Evolutionary conservation across 2,113 vertebrate genomes (phyloP).

Genomic region (Mesitornis unicolor): DNA sequence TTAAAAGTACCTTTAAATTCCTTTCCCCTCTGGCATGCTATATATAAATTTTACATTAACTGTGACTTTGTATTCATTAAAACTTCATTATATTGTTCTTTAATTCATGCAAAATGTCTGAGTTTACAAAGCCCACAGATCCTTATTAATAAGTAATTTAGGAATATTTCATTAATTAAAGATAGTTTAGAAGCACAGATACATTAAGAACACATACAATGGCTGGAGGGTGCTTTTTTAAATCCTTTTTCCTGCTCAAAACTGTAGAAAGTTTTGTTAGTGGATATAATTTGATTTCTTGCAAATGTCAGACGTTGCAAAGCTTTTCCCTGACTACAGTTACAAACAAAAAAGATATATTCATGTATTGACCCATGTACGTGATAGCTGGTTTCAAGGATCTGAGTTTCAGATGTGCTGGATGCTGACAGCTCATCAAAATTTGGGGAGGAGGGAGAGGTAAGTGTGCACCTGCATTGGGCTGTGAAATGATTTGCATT

Average conservation of each 20-base stretch:
- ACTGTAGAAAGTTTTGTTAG: not conserved
- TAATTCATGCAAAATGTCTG: conserved; percentile 51
- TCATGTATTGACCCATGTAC: not conserved
- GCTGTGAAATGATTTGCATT: not conserved
- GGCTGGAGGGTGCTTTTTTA: not conserved
- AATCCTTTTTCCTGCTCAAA: not conserved
- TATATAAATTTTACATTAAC: conserved; percentile 39
- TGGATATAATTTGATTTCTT: not conserved
- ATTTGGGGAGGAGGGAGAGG: not conserved
- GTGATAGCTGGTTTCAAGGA: not conserved
- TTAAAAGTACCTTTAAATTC: conserved; percentile 6
- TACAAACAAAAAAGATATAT: not conserved
- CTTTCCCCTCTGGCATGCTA: conserved; percentile 1
- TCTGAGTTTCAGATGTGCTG: not conserved
- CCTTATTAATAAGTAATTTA: conserved; percentile 56
- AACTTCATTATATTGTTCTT: conserved; percentile 53
- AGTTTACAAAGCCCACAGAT: conserved; percentile 45
- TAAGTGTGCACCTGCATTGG: not conserved
- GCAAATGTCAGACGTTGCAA: not conserved
- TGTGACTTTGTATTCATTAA: conserved; percentile 33
- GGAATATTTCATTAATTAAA: conserved; percentile 60
- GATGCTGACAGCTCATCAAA: not conserved
- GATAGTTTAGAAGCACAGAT: conserved; percentile 38
- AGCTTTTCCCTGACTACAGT: not conserved
- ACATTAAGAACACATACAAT: not conserved